Evolutionary conservation across 2,113 vertebrate genomes (phyloP), one percentile per base, ranked within the genome.

Genomic region (Gopherus flavomarginatus): DNA sequence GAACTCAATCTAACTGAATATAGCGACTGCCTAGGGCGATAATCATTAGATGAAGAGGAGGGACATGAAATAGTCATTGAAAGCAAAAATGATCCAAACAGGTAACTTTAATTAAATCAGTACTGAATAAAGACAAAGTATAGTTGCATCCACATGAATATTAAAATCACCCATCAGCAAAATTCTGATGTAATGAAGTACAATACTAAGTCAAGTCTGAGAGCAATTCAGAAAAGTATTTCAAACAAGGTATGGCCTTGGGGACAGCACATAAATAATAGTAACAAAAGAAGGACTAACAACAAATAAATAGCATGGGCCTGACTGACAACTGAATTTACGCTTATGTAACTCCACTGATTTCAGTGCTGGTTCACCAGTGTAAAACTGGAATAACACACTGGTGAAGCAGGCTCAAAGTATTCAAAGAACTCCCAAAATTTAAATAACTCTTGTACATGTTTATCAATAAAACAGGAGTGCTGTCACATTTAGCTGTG

Each of bases 1-100:
- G 72, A 91, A 90, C 26, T 97, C 50, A 84, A 2, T 92, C 69
- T 96, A 93, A 93, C 81, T 93, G 50, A 47, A 87, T 96, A 53
- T 97, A 92, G 89, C n/a, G 89, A 88, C 17, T 95, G 93, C 94
- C 92, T 98, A 16, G n/a, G 93, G 92, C 17, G 0, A 93, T 95
- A 96, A 98, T 96, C 97, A 96, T 47, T 91, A 92, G 88, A 89
- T 94, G 96, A 94, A 91, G 54, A 90, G 35, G 42, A 54, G 19
- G 75, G 54, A 50, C 50, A 81, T 96, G 94, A 94, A 95, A 95
- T 95, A 65, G 16, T 44, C 35, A 94, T 5, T 91, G 83, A 93
- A 96, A 97, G 78, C 7, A 91, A 94, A 96, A 96, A 62, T 91
- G 0, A 95, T 90, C 80, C 22, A 26, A 83, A 88, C 86, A 92